phyloP scores from a whole-genome alignment of 2,113 vertebrate species.

The Oceanodroma tethys region DNA sequence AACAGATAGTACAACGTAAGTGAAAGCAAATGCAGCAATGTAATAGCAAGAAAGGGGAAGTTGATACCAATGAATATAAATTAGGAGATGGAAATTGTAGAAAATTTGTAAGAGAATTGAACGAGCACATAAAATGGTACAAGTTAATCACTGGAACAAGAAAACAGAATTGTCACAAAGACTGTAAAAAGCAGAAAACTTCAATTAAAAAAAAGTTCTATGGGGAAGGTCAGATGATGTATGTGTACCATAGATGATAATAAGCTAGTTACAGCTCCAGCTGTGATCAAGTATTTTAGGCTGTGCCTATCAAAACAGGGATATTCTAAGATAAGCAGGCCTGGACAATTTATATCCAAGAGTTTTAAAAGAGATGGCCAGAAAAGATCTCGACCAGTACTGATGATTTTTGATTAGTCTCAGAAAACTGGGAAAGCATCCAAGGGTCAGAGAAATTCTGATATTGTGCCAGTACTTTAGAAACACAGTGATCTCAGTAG shows the following conservation, averaged over 20 bases:
- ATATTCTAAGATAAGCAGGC: constrained; percentile 1
- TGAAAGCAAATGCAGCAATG: neutral
- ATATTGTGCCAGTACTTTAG: neutral
- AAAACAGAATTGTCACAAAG: neutral
- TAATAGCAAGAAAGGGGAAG: neutral
- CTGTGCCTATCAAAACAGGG: neutral
- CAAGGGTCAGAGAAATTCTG: constrained; percentile 17
- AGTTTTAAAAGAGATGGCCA: neutral
- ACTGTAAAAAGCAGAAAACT: neutral
- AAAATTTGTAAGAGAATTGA: neutral
- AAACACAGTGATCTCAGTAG: neutral
- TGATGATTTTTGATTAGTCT: neutral
- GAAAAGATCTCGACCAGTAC: neutral
- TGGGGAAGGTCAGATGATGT: neutral
- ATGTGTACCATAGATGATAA: neutral
- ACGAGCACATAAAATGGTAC: neutral
- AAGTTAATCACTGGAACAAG: neutral
- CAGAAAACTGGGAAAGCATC: constrained; percentile 8
- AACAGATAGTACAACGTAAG: neutral
- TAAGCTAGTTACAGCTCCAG: constrained; percentile 13
- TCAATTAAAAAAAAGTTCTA: neutral
- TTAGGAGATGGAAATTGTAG: neutral
- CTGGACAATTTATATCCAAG: neutral
- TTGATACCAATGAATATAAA: neutral
- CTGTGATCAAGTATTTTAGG: constrained; percentile 20